These are phyloP conservation scores for Nasonia giraulti DNA, from an alignment of 1,140 invertebrate species.

Conservation along the genomic window DNA sequence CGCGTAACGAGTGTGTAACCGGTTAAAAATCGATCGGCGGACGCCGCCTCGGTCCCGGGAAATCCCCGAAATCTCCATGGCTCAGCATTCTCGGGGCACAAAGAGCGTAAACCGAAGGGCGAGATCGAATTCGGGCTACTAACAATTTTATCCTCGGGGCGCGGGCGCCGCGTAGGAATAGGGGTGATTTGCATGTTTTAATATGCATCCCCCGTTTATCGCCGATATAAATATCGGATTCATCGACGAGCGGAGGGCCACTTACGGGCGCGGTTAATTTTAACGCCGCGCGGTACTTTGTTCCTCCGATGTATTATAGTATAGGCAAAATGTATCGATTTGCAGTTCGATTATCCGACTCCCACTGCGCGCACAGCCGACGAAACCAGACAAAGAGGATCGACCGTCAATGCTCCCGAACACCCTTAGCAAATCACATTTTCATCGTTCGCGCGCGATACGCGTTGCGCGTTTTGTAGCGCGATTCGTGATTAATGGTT, in stretches of 20 bases:
- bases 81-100: too few relatives aligned
- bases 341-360: not conserved
- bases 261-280: slow-evolving; percentile 2
- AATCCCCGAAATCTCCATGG: too few relatives aligned
- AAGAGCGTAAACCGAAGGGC: not conserved
- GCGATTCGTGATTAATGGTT: slow-evolving; percentile 33
- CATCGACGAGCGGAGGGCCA: slow-evolving; percentile 50
- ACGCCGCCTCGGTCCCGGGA: not conserved
- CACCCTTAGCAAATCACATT: slow-evolving; percentile 38
- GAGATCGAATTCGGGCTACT: not conserved
- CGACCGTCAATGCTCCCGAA: slow-evolving; percentile 18
- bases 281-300: slow-evolving; percentile 2
- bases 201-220: slow-evolving; percentile 61
- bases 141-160: not conserved
- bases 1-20: not conserved
- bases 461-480: slow-evolving; percentile 16
- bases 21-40: not conserved
- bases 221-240: slow-evolving; percentile 62
- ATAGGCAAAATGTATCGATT: not conserved
- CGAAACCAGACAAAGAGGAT: not conserved
- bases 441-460: slow-evolving; percentile 22
- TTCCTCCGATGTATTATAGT: not conserved
- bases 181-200: slow-evolving; percentile 60
- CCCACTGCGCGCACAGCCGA: not conserved
- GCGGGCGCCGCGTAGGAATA: not conserved